A percentile compares a stretch with the other conserved stretches of the same genome.
Conservation (phyloP, 2,888 invertebrate genomes). For the Drosophila trichaetosa region DNA sequence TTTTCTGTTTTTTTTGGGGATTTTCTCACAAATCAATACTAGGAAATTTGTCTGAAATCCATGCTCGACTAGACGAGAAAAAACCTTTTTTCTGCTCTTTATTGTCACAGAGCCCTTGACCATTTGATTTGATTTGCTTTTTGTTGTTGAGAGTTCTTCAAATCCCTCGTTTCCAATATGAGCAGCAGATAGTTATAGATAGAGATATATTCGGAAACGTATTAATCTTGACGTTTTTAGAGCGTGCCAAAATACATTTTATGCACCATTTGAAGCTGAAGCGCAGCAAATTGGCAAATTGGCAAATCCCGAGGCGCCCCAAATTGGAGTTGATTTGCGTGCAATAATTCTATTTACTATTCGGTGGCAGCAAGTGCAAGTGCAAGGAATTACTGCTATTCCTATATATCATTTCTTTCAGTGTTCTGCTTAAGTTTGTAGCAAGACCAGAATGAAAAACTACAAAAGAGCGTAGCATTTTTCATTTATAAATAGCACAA, state of each 20-base stretch:
- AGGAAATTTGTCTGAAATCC: slow-evolving; percentile 58
- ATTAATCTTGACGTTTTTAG: slow-evolving; percentile 60
- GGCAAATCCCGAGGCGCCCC: neutral
- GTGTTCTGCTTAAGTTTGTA: neutral
- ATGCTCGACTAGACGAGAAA: slow-evolving; percentile 47
- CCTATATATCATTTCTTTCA: neutral
- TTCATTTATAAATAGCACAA: neutral
- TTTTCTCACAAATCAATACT: slow-evolving; percentile 62
- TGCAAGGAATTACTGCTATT: neutral
- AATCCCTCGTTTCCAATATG: neutral
- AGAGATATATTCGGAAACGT: neutral
- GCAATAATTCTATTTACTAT: neutral
- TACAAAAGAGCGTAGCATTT: neutral
- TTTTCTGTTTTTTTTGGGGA: slow-evolving; percentile 17
- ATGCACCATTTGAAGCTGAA: slow-evolving; percentile 53
- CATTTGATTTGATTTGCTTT: slow-evolving; percentile 34
- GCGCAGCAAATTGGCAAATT: neutral
- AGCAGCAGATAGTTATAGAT: neutral
- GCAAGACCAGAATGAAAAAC: neutral
- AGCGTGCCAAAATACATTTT: slow-evolving; percentile 71
- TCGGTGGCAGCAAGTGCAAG: neutral
- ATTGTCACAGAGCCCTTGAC: slow-evolving; percentile 13
- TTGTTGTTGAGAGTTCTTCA: neutral
- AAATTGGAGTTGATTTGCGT: neutral
- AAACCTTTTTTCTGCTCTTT: slow-evolving; percentile 36